Base-by-base conservation (phyloP, 2,113 vertebrate species). In the Rhizomys pruinosus region DNA sequence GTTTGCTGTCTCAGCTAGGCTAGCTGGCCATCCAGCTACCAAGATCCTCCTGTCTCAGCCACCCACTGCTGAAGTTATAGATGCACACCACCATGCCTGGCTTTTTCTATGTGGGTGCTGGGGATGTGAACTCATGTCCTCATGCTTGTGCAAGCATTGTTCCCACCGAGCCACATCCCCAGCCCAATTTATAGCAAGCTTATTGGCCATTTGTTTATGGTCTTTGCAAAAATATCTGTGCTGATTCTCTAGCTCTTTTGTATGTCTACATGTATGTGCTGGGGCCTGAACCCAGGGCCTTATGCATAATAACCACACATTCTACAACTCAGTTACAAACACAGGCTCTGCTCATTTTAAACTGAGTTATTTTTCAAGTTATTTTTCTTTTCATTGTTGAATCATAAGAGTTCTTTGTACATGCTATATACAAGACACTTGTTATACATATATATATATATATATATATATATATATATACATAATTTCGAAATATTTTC, bases 141-240 rank as follows among this genome's bases (percentile, higher is more conserved):
- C 37, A n/a, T 22, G 37, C 69, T 72, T 39, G n/a, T 39, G 69
- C 71, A 72, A 39, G n/a, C 22, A 39, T 37, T 72, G 37, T 72
- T 4, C 71, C 37, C 37, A 39, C 2, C 23, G 71, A 72, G 39
- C 71, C 20, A 25, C 22, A 8, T 4, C 71, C 71, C 19, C 71
- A 20, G 34, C 68, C n/a, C 68, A n/a, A 9, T 71, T 69, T 69
- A 69, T 69, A 27, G 66, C 17, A 27, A 72, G 69, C 10, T 52
- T 52, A 52, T 52, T 52, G 57, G 13, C 16, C 63, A 64, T 64
- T 8, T 78, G 29, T 52, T 7, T 42, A 71, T 84, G 32, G 73
- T 95, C n/a, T 93, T 87, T 95, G 55, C 32, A 27, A 29, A 72
- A 87, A 71, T 72, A 15, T 44, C 71, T 88, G 27, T 95, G 52